These are phyloP conservation scores for Sylvilagus floridanus DNA, from an alignment of 2,797 vertebrate species.

Conservation along the genomic window DNA sequence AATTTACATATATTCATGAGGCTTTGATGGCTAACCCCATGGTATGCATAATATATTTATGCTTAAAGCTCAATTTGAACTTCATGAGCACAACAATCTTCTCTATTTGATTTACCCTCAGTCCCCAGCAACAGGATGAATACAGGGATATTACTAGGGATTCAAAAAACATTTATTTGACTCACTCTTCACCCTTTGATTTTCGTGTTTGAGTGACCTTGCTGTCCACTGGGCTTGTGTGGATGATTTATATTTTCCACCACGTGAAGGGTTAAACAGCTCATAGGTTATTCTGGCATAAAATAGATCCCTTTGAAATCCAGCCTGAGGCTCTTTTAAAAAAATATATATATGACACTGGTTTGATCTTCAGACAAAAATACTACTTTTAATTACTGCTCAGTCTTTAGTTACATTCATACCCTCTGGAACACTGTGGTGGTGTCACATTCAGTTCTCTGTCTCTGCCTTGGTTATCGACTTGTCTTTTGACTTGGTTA, in stretches of 20 bases:
- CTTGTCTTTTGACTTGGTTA: constrained; percentile 69
- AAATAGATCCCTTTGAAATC: constrained; percentile 84
- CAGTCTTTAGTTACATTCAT: constrained; percentile 61
- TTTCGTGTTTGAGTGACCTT: background rate
- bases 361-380: constrained; percentile 88
- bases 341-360: constrained; percentile 57
- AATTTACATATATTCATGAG: background rate
- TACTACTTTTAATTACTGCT: constrained; percentile 82
- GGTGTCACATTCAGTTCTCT: constrained; percentile 79
- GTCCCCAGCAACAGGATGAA: background rate
- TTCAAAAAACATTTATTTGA: background rate
- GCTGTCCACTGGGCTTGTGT: background rate
- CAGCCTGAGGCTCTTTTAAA: constrained; percentile 81
- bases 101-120: background rate
- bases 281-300: constrained; percentile 76
- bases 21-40: background rate
- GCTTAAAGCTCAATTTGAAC: constrained; percentile 5
- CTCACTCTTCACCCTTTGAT: background rate
- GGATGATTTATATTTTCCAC: constrained; percentile 58
- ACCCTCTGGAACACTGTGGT: constrained; percentile 78
- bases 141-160: background rate
- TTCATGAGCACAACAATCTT: background rate
- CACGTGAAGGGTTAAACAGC: constrained; percentile 73
- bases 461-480: constrained; percentile 70
- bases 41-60: background rate